phyloP scores from a whole-genome alignment of 1,140 invertebrate genomes.

The Ditylenchus dipsaci region DNA sequence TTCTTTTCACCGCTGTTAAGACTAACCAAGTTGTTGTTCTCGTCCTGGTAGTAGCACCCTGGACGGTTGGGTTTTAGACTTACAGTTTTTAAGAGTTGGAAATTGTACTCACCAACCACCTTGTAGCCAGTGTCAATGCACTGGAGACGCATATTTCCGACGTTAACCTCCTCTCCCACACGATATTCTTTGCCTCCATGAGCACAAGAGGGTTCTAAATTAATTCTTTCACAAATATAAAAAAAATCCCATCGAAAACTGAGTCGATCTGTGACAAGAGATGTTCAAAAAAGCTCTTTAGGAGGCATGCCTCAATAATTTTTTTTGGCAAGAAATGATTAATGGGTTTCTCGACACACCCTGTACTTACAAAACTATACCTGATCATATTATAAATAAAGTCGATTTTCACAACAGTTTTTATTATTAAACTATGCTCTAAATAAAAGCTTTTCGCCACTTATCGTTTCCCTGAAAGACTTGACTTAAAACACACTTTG shows the following conservation, averaged over 20 bases:
- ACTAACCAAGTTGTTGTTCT: conserved; percentile 6
- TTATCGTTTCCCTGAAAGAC: no score
- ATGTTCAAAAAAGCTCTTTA: no score
- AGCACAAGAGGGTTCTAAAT: conserved; percentile 28
- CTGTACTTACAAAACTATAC: no score
- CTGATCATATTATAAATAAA: no score
- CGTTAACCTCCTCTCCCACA: conserved; percentile 41
- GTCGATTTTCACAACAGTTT: no score
- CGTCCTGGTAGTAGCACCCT: conserved; percentile 34
- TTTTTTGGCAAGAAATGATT: no score
- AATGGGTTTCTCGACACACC: no score
- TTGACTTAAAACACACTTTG: no score
- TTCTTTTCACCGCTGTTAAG: conserved; percentile 27
- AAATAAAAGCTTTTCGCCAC: no score
- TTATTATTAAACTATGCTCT: no score
- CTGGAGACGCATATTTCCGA: conserved; percentile 36
- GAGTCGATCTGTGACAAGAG: no score
- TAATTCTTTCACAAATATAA: neutral
- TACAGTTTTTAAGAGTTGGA: neutral
- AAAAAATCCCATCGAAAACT: conserved; percentile 9
- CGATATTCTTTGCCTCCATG: conserved; percentile 42
- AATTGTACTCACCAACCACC: conserved; percentile 31
- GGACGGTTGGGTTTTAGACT: neutral
- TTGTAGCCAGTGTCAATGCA: conserved; percentile 39
- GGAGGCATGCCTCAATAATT: no score